A percentile compares a stretch with the other conserved stretches of the same genome.
phyloP scores from a whole-genome alignment of 2,113 vertebrate species.

The Circaetus gallicus region DNA sequence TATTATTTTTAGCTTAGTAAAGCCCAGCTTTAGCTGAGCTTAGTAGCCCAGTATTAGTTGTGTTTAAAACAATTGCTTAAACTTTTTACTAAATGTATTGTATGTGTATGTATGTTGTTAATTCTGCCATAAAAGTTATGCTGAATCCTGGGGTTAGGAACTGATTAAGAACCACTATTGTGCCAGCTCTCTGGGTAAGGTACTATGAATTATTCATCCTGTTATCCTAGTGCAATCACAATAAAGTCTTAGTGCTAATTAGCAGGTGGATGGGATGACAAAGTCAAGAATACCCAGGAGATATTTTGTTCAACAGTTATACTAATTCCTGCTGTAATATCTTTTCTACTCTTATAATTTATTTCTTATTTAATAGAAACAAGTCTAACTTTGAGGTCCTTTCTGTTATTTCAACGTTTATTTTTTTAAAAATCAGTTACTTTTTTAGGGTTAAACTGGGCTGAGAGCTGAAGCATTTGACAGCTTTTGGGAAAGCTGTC shows the following conservation, averaged over 20 bases:
- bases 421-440: neutral
- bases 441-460: neutral
- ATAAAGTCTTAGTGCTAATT: neutral
- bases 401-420: neutral
- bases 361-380: neutral
- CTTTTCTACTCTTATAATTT: neutral
- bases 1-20: neutral
- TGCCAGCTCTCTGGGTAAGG: neutral
- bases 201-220: constrained; percentile 7
- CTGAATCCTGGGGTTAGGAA: neutral
- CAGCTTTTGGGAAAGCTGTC: neutral
- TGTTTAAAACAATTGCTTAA: neutral
- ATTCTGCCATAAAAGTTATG: neutral
- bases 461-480: neutral
- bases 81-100: neutral
- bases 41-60: neutral
- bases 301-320: neutral
- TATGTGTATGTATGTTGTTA: neutral
- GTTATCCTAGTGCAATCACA: neutral
- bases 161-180: neutral
- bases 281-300: neutral
- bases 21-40: neutral
- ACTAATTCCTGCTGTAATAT: neutral
- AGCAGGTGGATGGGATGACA: neutral
- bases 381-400: neutral